Base-by-base conservation (phyloP, 2,113 vertebrate genomes). In the Otus sunia region DNA sequence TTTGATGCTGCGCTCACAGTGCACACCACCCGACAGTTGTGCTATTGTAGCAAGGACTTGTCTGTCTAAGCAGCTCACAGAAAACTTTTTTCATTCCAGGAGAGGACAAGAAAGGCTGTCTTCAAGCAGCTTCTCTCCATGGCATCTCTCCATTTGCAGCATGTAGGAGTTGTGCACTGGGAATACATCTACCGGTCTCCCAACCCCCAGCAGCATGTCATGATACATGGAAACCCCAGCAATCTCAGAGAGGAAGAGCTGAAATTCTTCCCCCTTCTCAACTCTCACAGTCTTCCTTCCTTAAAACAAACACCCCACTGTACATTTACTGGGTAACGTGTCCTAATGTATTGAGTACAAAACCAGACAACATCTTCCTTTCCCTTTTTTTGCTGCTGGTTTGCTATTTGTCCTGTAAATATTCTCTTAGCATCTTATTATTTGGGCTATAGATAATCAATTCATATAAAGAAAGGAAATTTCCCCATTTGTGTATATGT, bases 331-430 rank as follows among this genome's bases (percentile, higher is more conserved):
- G 7, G 34, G 21, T 72, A 75, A 78, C 4, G 1, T 9, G 9
- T 55, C 49, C 56, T 60, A 50, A 36, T 17, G 20, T 14, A 36
- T 15, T 14, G 9, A 41, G 18, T 30, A 63, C 0, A 0, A 29
- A 26, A 72, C 9, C 29, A 59, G 32, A 50, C 4, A 60, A 19
- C 16, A 66, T 9, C 7, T 78, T 25, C 30, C 6, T 32, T 88
- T 83, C 47, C 16, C 7, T 56, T 49, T 71, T 52, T 19, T 64
- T 78, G 36, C 43, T 82, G 9, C 47, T 76, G 16, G 50, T 76
- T 75, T 73, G 8, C 16, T 36, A 23, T 55, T 62, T 90, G 23
- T 53, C 55, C 47, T 11, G 3, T 47, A 89, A 91, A 78, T 71
- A 56, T 39, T 71, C 19, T 86, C 16, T 71, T 30, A 59, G 19